Evolutionary conservation across 2,113 vertebrate species (phyloP), one percentile per base, ranked within the genome.

Genomic region (Nannospalax galili): DNA sequence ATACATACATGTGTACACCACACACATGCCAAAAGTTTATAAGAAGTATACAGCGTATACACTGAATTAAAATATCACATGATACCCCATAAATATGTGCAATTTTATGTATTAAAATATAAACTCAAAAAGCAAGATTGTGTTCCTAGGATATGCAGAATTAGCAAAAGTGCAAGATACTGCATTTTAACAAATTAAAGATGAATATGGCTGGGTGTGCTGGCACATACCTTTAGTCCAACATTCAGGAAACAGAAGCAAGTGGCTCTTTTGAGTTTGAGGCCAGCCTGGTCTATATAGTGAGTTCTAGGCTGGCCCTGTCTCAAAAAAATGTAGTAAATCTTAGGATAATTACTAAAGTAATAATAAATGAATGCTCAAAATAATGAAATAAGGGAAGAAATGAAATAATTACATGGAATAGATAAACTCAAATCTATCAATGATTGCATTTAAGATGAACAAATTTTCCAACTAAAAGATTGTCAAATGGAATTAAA

Each of bases 151-250:
- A 28, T 65, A 87, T 65, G 40, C 7, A 70, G 60, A 81, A 80
- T 45, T 80, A 37, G 40, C 42, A 48, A 64, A 94, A 67, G 42
- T 62, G 32, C 20, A 56, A 67, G 5, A 62, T 35, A 35, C 48
- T 64, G 58, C 26, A 87, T 92, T 97, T 92, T 95, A 84, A 60
- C 78, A 82, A 81, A 19, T 60, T 72, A 88, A 92, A 88, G 40
- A 52, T n/a, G 70, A 2, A 26, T 28, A 17, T 81, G 26, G 42
- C 81, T 24, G 11, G 48, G 48, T 52, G 48, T 52, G 48, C 11
- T 52, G n/a, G 48, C 48, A 52, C 48, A 52, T 52, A 11, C 48
- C 48, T 52, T 52, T 52, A 52, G 11, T 52, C 48, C 48, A 52
- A 11, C 48, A 52, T 11, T 52, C 48, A 52, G 48, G 48, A 52